Evolutionary conservation across 2,797 vertebrate species (phyloP).

Genomic region (Cottoperca gobio): DNA sequence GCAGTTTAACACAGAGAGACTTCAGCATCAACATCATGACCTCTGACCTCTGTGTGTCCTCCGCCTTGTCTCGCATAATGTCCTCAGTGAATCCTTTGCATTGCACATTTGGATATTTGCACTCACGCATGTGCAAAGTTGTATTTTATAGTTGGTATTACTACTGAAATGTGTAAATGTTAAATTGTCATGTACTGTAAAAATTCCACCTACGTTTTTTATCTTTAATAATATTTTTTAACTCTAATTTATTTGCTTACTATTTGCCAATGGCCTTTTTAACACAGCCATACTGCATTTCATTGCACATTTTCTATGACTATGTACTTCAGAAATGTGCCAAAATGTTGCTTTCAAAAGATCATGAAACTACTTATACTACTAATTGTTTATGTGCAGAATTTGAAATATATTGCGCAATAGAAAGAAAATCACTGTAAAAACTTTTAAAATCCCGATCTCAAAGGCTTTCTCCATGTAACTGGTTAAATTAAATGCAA

Average conservation of each 20-base stretch:
- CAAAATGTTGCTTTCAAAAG: neutral
- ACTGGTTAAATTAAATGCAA: neutral
- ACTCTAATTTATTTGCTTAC: neutral
- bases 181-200: neutral
- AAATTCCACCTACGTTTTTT: neutral
- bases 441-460: too few species aligned
- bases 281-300: neutral
- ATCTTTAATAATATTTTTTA: neutral
- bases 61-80: neutral
- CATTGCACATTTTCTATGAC: too few species aligned
- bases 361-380: neutral
- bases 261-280: neutral
- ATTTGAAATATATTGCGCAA: too few species aligned
- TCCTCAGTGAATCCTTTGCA: neutral
- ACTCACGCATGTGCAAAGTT: neutral
- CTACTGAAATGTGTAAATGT: neutral
- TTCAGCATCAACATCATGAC: neutral
- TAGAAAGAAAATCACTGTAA: too few species aligned
- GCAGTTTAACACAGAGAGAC: neutral
- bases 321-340: neutral
- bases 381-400: too few species aligned
- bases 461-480: neutral
- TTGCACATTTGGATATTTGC: neutral
- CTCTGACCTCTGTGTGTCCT: slow-evolving; percentile 1
- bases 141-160: neutral